A percentile compares a stretch with the other conserved stretches of the same genome.
Conservation (phyloP, 2,888 invertebrate genomes). For the Xiphydria camelus region DNA sequence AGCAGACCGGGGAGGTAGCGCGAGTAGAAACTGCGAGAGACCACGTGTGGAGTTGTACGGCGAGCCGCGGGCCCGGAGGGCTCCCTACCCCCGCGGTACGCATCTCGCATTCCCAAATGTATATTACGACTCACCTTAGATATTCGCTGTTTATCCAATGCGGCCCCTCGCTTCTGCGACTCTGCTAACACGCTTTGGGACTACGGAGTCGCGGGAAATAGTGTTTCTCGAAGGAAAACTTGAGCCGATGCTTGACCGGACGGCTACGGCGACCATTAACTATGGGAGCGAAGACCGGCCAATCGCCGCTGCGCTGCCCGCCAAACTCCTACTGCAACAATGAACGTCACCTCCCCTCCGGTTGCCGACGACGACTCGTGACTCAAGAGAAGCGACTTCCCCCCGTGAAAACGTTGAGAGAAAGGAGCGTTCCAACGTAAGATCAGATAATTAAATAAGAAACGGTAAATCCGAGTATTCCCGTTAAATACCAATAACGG, state of each 20-base stretch:
- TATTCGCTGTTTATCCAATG: conserved; percentile 4
- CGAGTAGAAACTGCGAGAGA: no score
- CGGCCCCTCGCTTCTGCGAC: conserved; percentile 18
- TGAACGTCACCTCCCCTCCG: conserved; percentile 26
- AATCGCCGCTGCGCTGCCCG: conserved; percentile 36
- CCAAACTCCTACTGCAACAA: conserved; percentile 34
- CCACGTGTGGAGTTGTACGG: conserved; percentile 34
- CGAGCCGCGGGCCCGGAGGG: conserved; percentile 10
- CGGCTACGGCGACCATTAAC: conserved; percentile 43
- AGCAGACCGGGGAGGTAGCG: no score
- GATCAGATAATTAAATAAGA: background rate
- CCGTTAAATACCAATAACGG: background rate
- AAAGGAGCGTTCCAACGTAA: background rate
- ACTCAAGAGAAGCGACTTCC: no score
- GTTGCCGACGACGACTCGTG: no score
- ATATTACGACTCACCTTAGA: conserved; percentile 17
- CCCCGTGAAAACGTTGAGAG: no score
- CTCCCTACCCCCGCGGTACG: no score
- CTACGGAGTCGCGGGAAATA: conserved; percentile 44
- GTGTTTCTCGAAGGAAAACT: conserved; percentile 46
- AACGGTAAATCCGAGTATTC: background rate
- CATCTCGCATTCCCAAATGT: background rate
- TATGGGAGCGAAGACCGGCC: conserved; percentile 38
- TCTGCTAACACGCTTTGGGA: conserved; percentile 37
- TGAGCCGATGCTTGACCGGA: conserved; percentile 47